Evolutionary conservation across 2,113 vertebrate species (phyloP), one percentile per base, ranked within the genome.

Genomic region (Anarhynchus alexandrinus): DNA sequence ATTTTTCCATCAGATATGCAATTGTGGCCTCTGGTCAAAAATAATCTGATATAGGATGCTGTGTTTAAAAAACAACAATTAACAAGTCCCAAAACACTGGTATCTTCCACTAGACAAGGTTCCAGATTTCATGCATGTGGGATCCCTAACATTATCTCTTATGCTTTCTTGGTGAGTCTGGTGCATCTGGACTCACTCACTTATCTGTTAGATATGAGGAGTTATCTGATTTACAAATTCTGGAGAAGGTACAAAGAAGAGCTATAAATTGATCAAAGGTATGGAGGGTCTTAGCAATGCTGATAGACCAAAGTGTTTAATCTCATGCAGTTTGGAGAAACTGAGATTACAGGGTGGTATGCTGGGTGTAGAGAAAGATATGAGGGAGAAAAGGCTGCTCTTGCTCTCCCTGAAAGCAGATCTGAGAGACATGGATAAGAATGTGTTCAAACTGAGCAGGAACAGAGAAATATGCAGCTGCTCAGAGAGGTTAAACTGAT

Each of bases 171-270:
- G 72, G 58, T 16, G 88, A 76, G 88, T 18, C 93, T 96, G 95
- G 78, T 92, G 86, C 94, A 65, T 95, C 95, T 96, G 95, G 94
- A 84, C 89, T 94, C 69, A 43, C 88, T 95, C 95, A 85, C 82
- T 95, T 92, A 95, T 94, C 96, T 90, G 73, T 25, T 86, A 88
- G 93, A 83, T 64, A 82, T 52, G 34, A 57, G 59, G 51, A 78
- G 57, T n/a, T 85, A 87, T 87, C 80, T 73, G 92, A 73, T 94
- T 91, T 73, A 45, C 93, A 76, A 65, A 88, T 76, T 49, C 94
- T 62, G 92, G 85, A 93, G 79, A 65, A 72, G 86, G 64, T 90
- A 94, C 94, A 95, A 94, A 96, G 95, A 47, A 82, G 17, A 72
- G 90, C 82, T 81, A 43, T 86, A 69, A 61, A 52, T 5, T 86